A percentile compares a stretch with the other conserved stretches of the same genome.
Conservation (phyloP, 2,797 vertebrate genomes). For the Moxostoma hubbsi region DNA sequence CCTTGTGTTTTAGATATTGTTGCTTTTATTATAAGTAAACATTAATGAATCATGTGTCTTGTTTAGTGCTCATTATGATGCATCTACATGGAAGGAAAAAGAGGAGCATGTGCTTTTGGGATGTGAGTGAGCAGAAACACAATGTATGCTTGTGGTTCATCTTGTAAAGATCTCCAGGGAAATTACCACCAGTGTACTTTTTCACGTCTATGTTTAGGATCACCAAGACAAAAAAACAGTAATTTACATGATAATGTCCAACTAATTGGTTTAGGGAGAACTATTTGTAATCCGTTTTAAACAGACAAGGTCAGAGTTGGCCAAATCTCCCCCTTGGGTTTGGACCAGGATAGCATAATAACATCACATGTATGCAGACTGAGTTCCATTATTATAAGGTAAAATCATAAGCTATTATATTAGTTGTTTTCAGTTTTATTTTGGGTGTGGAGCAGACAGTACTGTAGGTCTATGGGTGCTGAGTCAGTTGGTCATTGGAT, state of each 20-base stretch:
- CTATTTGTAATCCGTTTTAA: slow-evolving; percentile 56
- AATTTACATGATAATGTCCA: slow-evolving; percentile 59
- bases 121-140: slow-evolving; percentile 6
- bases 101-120: slow-evolving; percentile 17
- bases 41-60: slow-evolving; percentile 37
- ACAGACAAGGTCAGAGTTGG: slow-evolving; percentile 58
- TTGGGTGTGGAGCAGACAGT: neutral
- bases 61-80: slow-evolving; percentile 41
- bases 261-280: slow-evolving; percentile 60
- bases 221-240: slow-evolving; percentile 49
- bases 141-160: slow-evolving; percentile 19
- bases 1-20: slow-evolving; percentile 20
- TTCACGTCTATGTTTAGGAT: slow-evolving; percentile 50
- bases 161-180: slow-evolving; percentile 40
- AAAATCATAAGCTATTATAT: slow-evolving; percentile 33
- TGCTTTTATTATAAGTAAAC: slow-evolving; percentile 39
- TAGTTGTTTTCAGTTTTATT: slow-evolving; percentile 11
- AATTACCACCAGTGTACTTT: slow-evolving; percentile 46
- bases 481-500: neutral
- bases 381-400: slow-evolving; percentile 37
- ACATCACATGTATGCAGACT: slow-evolving; percentile 16
- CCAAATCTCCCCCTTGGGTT: slow-evolving; percentile 53
- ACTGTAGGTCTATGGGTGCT: too few species aligned
- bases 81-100: slow-evolving; percentile 2
- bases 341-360: slow-evolving; percentile 43